Evolutionary conservation across 2,113 vertebrate species (phyloP).

Genomic region (Nansenia antarctica): DNA sequence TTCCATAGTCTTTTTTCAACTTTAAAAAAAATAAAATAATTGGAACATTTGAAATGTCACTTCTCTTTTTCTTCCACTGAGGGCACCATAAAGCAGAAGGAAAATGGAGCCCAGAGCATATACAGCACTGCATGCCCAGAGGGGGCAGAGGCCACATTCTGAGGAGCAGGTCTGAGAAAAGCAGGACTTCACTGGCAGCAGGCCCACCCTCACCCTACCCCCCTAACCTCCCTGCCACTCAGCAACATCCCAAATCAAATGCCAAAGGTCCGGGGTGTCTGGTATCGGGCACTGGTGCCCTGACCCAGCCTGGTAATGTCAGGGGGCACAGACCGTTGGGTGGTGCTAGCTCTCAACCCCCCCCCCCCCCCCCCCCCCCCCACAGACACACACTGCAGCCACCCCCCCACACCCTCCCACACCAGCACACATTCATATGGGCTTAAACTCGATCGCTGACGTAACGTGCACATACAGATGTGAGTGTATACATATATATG

Average conservation of each 20-base stretch:
- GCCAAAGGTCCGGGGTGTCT: conserved; percentile 72
- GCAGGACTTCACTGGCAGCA: conserved; percentile 20
- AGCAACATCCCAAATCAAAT: conserved; percentile 52
- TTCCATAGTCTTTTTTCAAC: no score
- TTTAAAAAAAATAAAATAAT: no score
- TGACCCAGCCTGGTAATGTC: conserved; percentile 33
- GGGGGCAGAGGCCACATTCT: conserved; percentile 14
- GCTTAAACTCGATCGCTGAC: neutral
- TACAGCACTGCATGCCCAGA: no score
- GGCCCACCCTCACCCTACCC: conserved; percentile 4
- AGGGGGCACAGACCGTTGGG: neutral
- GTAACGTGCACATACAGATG: neutral
- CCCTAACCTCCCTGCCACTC: conserved; percentile 30
- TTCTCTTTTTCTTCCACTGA: no score
- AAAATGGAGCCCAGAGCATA: neutral
- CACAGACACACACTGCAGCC: neutral
- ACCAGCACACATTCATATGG: neutral
- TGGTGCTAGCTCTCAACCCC: conserved; percentile 3
- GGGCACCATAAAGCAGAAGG: no score
- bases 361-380: neutral
- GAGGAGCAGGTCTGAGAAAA: neutral
- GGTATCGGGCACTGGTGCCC: conserved; percentile 43
- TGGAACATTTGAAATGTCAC: no score
- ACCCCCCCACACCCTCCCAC: neutral
- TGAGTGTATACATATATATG: neutral